Base-by-base conservation (phyloP, 2,888 invertebrate genomes). In the Silvanus unidentatus region DNA sequence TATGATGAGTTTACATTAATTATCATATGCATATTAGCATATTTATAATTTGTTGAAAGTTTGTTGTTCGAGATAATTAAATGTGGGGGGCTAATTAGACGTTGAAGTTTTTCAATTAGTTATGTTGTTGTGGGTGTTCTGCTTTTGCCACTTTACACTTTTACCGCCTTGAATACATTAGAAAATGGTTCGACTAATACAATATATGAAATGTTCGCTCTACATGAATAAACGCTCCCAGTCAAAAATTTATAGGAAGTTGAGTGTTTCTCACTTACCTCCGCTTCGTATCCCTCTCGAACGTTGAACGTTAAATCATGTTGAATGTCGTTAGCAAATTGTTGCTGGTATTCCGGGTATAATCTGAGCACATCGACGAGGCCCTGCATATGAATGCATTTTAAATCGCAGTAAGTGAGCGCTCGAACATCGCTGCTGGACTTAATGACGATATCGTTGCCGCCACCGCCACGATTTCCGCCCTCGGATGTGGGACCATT, bases 271-370 rank as follows among this genome's bases (percentile, higher is more conserved):
- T 22, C 22, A 51, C 65, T 66, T 68, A 82, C 83, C 75, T 91
- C 92, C 10, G 87, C 88, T 65, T 92, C 92, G 65, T 92, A 93
- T 2, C 94, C 94, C 68, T 95, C 95, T 38, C 95, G 77, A 40
- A 96, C 77, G 71, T 96, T 96, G 73, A 90, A 95, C 0, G 96
- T 95, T 44, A 96, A 79, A 70, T 96, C 96, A 66, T 95, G 94
- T 62, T 92, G 89, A 58, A 96, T 93, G 68, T 96, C 96, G 59
- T 92, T 84, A 39, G 90, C 86, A 69, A 96, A 96, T 69, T 93
- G 89, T 64, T 92, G 90, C 62, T 93, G 93, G 69, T 93, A 96
- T 69, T 96, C 95, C 0, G 95, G 94, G 70, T 96, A 96, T 0
- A 95, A 75, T 1, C 90, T 78, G 11, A 96, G 76, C 0, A 91